Evolutionary conservation across 2,113 vertebrate species (phyloP).

Genomic region (Dascyllus trimaculatus): DNA sequence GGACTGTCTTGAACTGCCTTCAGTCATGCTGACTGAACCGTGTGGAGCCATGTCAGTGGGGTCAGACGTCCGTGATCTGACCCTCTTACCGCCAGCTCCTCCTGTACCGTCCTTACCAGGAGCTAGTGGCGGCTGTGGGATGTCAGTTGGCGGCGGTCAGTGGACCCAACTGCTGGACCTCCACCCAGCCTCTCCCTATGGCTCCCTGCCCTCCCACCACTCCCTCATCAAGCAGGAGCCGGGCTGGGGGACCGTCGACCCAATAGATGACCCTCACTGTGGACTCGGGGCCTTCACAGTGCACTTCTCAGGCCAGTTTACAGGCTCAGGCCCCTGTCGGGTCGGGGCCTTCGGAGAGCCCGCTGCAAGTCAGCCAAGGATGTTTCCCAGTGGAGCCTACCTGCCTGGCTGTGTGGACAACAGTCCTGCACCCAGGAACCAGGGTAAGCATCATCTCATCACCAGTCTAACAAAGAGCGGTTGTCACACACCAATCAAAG

Average conservation of each 20-base stretch:
- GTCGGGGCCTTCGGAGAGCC: constrained; percentile 90
- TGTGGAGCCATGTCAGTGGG: constrained; percentile 92
- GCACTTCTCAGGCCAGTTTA: constrained; percentile 96
- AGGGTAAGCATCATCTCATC: constrained; percentile 87
- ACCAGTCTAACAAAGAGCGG: not conserved
- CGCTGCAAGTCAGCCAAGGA: constrained; percentile 87
- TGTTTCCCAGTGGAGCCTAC: constrained; percentile 92
- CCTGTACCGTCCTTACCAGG: constrained; percentile 88
- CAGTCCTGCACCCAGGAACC: constrained; percentile 89
- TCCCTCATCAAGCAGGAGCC: constrained; percentile 99
- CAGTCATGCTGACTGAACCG: constrained; percentile 80
- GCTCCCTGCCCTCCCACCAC: constrained; percentile 91
- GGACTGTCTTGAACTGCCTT: constrained; percentile 34
- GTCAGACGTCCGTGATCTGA: constrained; percentile 93
- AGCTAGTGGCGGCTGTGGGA: constrained; percentile 87
- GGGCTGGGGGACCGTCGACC: constrained; percentile 90
- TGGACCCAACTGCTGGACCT: constrained; percentile 97
- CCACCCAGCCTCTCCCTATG: constrained; percentile 89
- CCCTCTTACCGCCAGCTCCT: constrained; percentile 85
- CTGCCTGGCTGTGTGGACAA: constrained; percentile 92
- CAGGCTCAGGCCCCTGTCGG: constrained; percentile 92
- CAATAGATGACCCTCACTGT: constrained; percentile 93
- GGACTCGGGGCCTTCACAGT: constrained; percentile 95
- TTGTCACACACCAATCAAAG: not conserved
- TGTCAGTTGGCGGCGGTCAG: constrained; percentile 91